These are phyloP conservation scores for Aporrectodea caliginosa DNA, from an alignment of 1,140 invertebrate species.

Conservation along the genomic window DNA sequence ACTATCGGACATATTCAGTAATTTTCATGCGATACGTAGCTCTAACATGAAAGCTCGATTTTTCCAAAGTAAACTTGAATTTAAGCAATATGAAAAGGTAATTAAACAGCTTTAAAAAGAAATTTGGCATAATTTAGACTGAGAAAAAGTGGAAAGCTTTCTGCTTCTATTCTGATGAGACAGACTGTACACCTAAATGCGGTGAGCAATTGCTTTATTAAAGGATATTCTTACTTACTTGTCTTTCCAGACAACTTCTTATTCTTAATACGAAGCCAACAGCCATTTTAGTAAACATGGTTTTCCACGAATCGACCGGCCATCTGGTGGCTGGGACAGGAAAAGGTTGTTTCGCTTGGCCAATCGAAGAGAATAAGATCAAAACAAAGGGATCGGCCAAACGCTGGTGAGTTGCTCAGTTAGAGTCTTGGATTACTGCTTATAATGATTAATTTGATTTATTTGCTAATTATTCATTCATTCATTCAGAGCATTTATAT, in stretches of 20 bases:
- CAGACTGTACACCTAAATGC: not conserved
- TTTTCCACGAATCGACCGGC: constrained; percentile 7
- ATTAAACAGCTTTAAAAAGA: not conserved
- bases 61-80: not conserved
- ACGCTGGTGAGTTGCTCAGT: not conserved
- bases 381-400: constrained; percentile 1
- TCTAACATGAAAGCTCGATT: no score
- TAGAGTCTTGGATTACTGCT: no score
- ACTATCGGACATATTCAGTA: no score
- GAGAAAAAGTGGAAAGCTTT: not conserved
- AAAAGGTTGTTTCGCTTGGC: constrained; percentile 11
- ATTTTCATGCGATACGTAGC: no score
- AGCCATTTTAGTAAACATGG: not conserved
- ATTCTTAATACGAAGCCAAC: constrained; percentile 12
- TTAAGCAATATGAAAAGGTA: not conserved
- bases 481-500: no score
- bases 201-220: not conserved
- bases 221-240: not conserved
- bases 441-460: no score
- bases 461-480: no score
- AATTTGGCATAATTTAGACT: not conserved
- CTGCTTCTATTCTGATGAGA: not conserved
- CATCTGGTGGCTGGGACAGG: constrained; percentile 8
- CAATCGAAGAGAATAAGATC: not conserved
- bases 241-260: constrained; percentile 11